phyloP scores from a whole-genome alignment of 2,888 invertebrate genomes.

The Bibio marci region DNA sequence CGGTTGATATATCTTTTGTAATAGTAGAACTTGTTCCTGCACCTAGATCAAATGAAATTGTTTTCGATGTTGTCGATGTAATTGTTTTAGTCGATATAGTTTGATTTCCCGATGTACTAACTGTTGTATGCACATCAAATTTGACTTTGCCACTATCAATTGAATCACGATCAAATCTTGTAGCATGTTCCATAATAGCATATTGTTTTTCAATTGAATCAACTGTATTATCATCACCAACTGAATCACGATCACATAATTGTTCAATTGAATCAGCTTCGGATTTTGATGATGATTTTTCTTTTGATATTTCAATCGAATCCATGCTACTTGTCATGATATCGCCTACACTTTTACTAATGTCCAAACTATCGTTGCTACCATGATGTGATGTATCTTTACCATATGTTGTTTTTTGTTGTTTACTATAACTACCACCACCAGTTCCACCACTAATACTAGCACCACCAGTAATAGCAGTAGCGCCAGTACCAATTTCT shows the following conservation, averaged over 20 bases:
- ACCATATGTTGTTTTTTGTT: slow-evolving; percentile 21
- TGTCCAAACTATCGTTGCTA: slow-evolving; percentile 51
- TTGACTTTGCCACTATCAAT: slow-evolving; percentile 4
- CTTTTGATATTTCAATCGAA: slow-evolving; percentile 30
- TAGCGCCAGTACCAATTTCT: slow-evolving; percentile 21
- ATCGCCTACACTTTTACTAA: slow-evolving; percentile 35
- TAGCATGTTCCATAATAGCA: slow-evolving; percentile 11
- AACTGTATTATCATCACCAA: slow-evolving; percentile 21
- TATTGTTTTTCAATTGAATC: slow-evolving; percentile 24
- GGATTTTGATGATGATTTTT: slow-evolving; percentile 17
- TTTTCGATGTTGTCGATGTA: slow-evolving; percentile 7
- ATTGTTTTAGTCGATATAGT: slow-evolving; percentile 8
- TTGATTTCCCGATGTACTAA: slow-evolving; percentile 1
- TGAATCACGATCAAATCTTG: slow-evolving; percentile 14
- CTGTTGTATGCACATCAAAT: slow-evolving; percentile 12
- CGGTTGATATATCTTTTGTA: slow-evolving; percentile 24
- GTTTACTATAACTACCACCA: slow-evolving; percentile 3
- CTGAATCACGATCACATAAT: background rate
- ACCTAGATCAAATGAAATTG: slow-evolving; percentile 2
- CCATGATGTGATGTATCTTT: slow-evolving; percentile 34
- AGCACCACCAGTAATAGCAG: background rate
- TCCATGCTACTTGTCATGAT: slow-evolving; percentile 40
- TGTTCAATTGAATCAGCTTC: slow-evolving; percentile 27
- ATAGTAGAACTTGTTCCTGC: slow-evolving; percentile 11
- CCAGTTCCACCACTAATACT: no score